Evolutionary conservation across 2,888 invertebrate genomes (phyloP).

Genomic region (Hemaris fuciformis): DNA sequence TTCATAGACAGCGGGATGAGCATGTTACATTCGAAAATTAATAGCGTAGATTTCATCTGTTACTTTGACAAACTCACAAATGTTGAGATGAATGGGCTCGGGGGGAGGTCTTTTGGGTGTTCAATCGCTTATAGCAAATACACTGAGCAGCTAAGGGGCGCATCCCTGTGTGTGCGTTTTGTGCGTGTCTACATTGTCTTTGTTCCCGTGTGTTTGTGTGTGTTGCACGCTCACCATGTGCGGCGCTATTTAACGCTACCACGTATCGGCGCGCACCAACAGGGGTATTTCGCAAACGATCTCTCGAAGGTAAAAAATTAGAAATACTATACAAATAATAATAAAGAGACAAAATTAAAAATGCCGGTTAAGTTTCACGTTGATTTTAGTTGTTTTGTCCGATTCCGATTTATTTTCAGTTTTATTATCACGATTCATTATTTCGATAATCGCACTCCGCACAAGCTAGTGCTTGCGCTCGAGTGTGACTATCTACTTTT

Average conservation of each 20-base stretch:
- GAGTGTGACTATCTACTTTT: conserved; percentile 67
- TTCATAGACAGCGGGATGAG: conserved; percentile 69
- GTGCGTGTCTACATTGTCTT: conserved; percentile 82
- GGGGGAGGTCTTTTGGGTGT: not conserved
- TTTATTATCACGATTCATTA: conserved; percentile 56
- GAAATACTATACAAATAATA: conserved; percentile 65
- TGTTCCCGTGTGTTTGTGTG: conserved; percentile 82
- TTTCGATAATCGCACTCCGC: conserved; percentile 65
- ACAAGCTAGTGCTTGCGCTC: conserved; percentile 28
- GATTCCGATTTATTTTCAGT: conserved; percentile 38
- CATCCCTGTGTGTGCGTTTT: conserved; percentile 76
- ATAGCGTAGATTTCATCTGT: conserved; percentile 53
- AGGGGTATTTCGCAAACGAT: conserved; percentile 98
- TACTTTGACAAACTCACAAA: conserved; percentile 33
- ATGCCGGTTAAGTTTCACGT: conserved; percentile 67
- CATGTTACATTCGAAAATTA: conserved; percentile 57
- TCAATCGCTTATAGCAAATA: conserved; percentile 76
- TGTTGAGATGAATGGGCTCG: conserved; percentile 26
- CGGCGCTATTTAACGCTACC: conserved; percentile 78
- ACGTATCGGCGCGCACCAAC: conserved; percentile 77
- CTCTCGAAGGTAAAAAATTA: conserved; percentile 94
- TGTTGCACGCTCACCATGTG: conserved; percentile 82
- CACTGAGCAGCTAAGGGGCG: conserved; percentile 73
- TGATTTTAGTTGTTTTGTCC: conserved; percentile 56
- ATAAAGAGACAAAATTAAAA: conserved; percentile 51